Percentiles rank a stretch among this genome's conserved stretches.
These are phyloP conservation scores for Rhagonycha fulva DNA, from an alignment of 2,888 invertebrate species.

Conservation along the genomic window DNA sequence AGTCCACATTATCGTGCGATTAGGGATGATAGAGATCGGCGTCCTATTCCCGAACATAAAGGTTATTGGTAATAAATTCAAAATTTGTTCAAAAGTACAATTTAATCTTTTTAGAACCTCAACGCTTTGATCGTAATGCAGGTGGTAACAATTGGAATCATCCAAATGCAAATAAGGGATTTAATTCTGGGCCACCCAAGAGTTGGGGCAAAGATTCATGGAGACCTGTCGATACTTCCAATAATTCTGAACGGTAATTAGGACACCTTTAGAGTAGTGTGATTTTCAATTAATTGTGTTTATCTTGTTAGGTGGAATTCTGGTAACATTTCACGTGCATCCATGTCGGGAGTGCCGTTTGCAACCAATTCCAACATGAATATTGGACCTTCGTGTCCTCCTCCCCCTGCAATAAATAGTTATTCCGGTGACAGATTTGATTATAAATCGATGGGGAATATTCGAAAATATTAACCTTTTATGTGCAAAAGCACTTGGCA, in stretches of 20 bases:
- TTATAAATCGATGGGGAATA: slow-evolving; percentile 42
- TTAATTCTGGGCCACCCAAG: slow-evolving; percentile 29
- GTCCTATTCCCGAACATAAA: slow-evolving; percentile 39
- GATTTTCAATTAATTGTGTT: background rate
- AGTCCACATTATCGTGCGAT: slow-evolving; percentile 47
- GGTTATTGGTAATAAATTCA: slow-evolving; percentile 30
- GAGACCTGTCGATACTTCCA: slow-evolving; percentile 29
- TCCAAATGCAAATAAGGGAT: slow-evolving; percentile 29
- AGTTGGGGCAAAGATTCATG: slow-evolving; percentile 38
- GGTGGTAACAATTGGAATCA: slow-evolving; percentile 35
- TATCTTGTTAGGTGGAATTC: slow-evolving; percentile 38
- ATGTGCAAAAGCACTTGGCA: background rate
- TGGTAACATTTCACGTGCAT: slow-evolving; percentile 29
- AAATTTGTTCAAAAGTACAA: background rate
- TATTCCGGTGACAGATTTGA: slow-evolving; percentile 49
- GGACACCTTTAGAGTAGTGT: background rate
- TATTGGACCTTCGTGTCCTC: slow-evolving; percentile 48
- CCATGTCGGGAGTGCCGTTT: slow-evolving; percentile 37
- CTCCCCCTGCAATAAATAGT: slow-evolving; percentile 51
- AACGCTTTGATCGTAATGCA: slow-evolving; percentile 41
- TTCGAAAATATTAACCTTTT: slow-evolving; percentile 41
- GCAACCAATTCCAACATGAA: slow-evolving; percentile 42
- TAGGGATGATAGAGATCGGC: slow-evolving; percentile 43
- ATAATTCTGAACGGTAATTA: slow-evolving; percentile 25
- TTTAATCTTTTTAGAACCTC: slow-evolving; percentile 34